Base-by-base conservation (phyloP, 1,140 invertebrate genomes). In the Lethrus apterus region DNA sequence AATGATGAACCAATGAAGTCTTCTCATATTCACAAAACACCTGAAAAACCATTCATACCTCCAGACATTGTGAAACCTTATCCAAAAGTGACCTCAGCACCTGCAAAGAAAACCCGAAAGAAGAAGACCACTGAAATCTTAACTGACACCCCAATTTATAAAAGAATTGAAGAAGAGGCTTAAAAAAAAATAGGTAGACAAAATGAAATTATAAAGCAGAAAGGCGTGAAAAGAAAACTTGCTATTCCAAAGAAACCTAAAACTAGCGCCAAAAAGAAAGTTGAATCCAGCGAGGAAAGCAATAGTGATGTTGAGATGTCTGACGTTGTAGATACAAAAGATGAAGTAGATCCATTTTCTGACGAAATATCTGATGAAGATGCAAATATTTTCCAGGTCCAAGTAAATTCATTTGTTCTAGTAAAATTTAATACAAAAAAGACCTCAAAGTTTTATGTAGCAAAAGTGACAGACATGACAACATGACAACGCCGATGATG, bases 371-470 rank as follows among this genome's bases (percentile, higher is more conserved):
- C n/a, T n/a, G 10, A 11, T 10, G 30, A 31, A 31, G 30, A 31
- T 10, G 10, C 10, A 14, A 14, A 31, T 31, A 26, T 26, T 26
- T n/a, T 3, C 3, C n/a, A 31, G n/a, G 14, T 31, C 30, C 3
- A n/a, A 31, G 30, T 31, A 4, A 31, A 31, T 14, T 31, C 30
- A 31, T 31, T n/a, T n/a, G n/a, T n/a, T n/a, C n/a, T n/a, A n/a
- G n/a, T n/a, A n/a, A n/a, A n/a, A n/a, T n/a, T n/a, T 31, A 31
- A 31, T 14, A 31, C 30, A 31, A 31, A 31, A 31, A 31, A 31
- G 30, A 31, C n/a, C 30, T n/a, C n/a, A n/a, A n/a, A n/a, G n/a
- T n/a, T n/a, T n/a, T n/a, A n/a, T n/a, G n/a, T n/a, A n/a, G n/a
- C 14, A 10, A 3, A 31, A 5, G 30, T 31, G n/a, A n/a, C n/a